Conservation (phyloP, 2,113 vertebrate genomes). For the Dendrocopos noguchii region DNA sequence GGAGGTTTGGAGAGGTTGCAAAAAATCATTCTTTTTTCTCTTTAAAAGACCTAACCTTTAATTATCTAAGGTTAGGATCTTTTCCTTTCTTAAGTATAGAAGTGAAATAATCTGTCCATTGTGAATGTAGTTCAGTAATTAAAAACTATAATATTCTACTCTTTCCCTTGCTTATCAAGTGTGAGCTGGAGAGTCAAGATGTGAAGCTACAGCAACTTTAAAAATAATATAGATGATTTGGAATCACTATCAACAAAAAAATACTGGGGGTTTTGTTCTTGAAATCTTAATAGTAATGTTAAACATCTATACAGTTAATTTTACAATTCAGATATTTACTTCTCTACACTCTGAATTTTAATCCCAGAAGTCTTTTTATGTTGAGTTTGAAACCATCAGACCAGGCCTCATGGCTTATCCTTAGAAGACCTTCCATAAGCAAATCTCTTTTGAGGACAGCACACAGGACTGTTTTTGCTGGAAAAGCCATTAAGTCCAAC, state of each 20-base stretch:
- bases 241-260: neutral
- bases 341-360: neutral
- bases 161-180: neutral
- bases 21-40: neutral
- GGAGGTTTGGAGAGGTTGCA: neutral
- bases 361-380: neutral
- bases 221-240: neutral
- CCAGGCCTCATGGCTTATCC: neutral
- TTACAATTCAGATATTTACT: neutral
- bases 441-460: neutral
- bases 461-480: neutral
- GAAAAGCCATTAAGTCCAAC: too few relatives aligned
- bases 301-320: neutral
- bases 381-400: neutral
- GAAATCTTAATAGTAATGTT: neutral
- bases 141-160: neutral
- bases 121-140: neutral
- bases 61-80: neutral
- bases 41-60: neutral
- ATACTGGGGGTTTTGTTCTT: neutral
- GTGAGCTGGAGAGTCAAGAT: neutral
- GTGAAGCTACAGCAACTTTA: neutral
- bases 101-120: neutral
- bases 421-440: neutral
- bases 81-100: neutral